Evolutionary conservation across 2,797 vertebrate genomes (phyloP).

Genomic region (Parotocinclus haroldoi): DNA sequence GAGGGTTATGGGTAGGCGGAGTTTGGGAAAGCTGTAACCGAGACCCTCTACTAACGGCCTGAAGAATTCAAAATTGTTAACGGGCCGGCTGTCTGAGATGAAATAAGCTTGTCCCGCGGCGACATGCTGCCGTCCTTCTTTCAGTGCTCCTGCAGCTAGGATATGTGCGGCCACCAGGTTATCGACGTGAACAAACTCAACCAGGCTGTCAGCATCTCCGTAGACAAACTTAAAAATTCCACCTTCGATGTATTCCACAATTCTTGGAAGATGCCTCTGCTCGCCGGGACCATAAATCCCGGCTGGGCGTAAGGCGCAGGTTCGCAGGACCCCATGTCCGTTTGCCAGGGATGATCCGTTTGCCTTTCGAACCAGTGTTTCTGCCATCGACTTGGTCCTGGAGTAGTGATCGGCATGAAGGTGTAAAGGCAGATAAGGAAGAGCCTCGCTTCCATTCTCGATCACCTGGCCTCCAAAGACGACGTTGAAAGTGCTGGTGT

Average conservation of each 20-base stretch:
- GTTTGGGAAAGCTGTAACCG: constrained; percentile 83
- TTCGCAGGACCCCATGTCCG: constrained; percentile 67
- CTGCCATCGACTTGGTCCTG: constrained; percentile 88
- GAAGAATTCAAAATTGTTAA: constrained; percentile 97
- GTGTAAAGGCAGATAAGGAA: constrained; percentile 89
- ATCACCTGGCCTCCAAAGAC: constrained; percentile 91
- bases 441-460: constrained; percentile 85
- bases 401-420: constrained; percentile 94
- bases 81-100: constrained; percentile 86
- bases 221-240: constrained; percentile 89
- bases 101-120: constrained; percentile 93
- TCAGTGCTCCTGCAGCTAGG: constrained; percentile 79
- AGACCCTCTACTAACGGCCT: constrained; percentile 88
- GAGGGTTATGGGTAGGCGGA: constrained; percentile 78
- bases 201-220: constrained; percentile 79
- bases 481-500: constrained; percentile 94
- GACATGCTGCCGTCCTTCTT: constrained; percentile 60
- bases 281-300: constrained; percentile 96
- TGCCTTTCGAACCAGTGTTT: constrained; percentile 84
- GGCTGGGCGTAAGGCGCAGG: constrained; percentile 86
- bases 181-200: constrained; percentile 93
- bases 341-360: constrained; percentile 64
- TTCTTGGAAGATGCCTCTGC: constrained; percentile 87
- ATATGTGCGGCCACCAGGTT: constrained; percentile 87
- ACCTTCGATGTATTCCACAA: constrained; percentile 84